Percentiles rank a stretch among this genome's conserved stretches.
phyloP scores from a whole-genome alignment of 2,888 invertebrate species.

The Rhagium mordax region DNA sequence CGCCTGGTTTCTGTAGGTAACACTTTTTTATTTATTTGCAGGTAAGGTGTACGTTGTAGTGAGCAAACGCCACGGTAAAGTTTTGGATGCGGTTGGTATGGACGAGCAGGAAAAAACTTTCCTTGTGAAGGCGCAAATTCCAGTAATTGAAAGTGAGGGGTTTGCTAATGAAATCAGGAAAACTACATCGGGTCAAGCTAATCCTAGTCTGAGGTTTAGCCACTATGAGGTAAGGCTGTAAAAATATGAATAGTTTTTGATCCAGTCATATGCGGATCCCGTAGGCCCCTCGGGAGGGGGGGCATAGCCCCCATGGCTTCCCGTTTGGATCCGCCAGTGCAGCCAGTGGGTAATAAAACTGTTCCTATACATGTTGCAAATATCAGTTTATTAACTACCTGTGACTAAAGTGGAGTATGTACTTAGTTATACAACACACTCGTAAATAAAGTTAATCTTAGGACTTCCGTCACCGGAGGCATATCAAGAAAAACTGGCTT shows the following conservation, averaged over 20 bases:
- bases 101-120: constrained; percentile 93
- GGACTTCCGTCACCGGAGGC: constrained; percentile 52
- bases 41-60: constrained; percentile 94
- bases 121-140: constrained; percentile 89
- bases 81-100: constrained; percentile 88
- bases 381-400: background rate
- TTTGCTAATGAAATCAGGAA: constrained; percentile 96
- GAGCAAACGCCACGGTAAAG: constrained; percentile 88
- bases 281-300: too few relatives aligned
- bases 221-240: constrained; percentile 91
- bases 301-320: too few relatives aligned
- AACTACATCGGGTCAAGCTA: constrained; percentile 96
- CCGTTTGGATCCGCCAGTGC: too few relatives aligned
- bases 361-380: background rate
- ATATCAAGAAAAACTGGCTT: constrained; percentile 52
- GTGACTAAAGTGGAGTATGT: background rate
- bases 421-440: constrained; percentile 43
- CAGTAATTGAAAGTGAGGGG: constrained; percentile 97
- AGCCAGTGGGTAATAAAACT: constrained; percentile 95
- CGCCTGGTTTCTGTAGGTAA: too few relatives aligned
- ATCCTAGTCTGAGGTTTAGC: constrained; percentile 91
- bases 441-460: constrained; percentile 51
- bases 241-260: too few relatives aligned
- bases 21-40: constrained; percentile 61
- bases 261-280: too few relatives aligned